Evolutionary conservation across 1,140 invertebrate species (phyloP), one percentile per base, ranked within the genome.

Genomic region (Eumeta japonica): DNA sequence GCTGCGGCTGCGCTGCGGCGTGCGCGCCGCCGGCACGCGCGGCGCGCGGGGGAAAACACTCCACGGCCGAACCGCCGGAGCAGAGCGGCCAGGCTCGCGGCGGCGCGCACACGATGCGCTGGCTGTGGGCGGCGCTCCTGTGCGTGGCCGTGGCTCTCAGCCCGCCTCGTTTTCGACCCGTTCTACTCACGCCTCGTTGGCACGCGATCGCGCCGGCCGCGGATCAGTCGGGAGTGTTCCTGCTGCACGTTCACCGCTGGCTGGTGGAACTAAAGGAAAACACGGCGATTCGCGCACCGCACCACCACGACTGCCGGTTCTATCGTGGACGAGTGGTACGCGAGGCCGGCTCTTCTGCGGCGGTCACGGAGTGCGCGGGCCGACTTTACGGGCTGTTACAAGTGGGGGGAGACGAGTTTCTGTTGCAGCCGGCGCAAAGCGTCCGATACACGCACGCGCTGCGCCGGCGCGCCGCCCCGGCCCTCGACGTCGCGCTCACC

Each of bases 1-100:
- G 62, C 70, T 55, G 53, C 50, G 58, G 65, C 55, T 66, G 63
- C 63, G 70, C 67, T 62, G 45, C 61, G 64, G 63, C 63, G 63
- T 66, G 47, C 62, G 65, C 57, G 60, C 58, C 11, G 30, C 65
- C n/a, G 20, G 48, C 58, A 48, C 50, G 50, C 50, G 49, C 41
- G 47, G 48, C 46, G 48, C 55, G 46, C 35, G 50, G n/a, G n/a
- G n/a, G n/a, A n/a, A n/a, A n/a, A n/a, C n/a, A n/a, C n/a, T n/a
- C n/a, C n/a, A n/a, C n/a, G n/a, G n/a, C n/a, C n/a, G n/a, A n/a
- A n/a, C n/a, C n/a, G n/a, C n/a, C n/a, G n/a, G 42, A 45, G 32
- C 63, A 64, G 57, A 66, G 55, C 53, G 57, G 50, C 56, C 51
- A 45, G 46, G 59, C 56, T 56, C 55, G 56, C 65, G 63, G 54